Base-by-base conservation (phyloP, 2,888 invertebrate species). In the Hofmannophila pseudospretella region DNA sequence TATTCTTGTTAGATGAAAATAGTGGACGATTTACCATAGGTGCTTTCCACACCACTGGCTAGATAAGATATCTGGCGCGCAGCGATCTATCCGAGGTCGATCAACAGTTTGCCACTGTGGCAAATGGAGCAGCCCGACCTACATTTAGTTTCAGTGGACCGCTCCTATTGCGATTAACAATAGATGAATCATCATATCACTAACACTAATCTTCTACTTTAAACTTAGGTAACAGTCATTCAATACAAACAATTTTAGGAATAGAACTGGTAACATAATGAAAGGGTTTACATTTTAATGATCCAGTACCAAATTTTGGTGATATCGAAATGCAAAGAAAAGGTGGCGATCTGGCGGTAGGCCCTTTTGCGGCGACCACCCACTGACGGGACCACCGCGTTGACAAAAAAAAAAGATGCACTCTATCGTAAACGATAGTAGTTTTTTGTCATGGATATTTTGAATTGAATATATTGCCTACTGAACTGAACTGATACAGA, bases 111-210 rank as follows among this genome's bases (percentile, higher is more conserved):
- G 78, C 82, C 68, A 77, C 72, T 66, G 75, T 68, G 62, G 72
- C 74, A 82, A 82, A 79, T 80, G 70, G 82, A 81, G 78, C 84
- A 72, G 68, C 66, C 76, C 76, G 75, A 77, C 63, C 79, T 79
- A 84, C 82, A 82, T 16, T 72, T 60, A 55, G 67, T 62, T 67
- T 68, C 67, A 67, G 68, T 68, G 67, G 67, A 75, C 74, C 75
- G 65, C 77, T 81, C 74, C 77, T 75, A 75, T 76, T 67, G 66
- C 63, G 72, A 76, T 73, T 74, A 76, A 76, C 77, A 78, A 77
- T 73, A 66, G 64, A 59, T 73, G 74, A 78, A 70, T 72, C 76
- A 77, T 69, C 64, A 62, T 64, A 70, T 68, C 63, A 64, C 60
- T 59, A 58, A 66, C 63, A 64, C 60, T 59, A 58, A 66, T 67